Base-by-base conservation (phyloP, 1,140 invertebrate species). In the Thrips palmi region DNA sequence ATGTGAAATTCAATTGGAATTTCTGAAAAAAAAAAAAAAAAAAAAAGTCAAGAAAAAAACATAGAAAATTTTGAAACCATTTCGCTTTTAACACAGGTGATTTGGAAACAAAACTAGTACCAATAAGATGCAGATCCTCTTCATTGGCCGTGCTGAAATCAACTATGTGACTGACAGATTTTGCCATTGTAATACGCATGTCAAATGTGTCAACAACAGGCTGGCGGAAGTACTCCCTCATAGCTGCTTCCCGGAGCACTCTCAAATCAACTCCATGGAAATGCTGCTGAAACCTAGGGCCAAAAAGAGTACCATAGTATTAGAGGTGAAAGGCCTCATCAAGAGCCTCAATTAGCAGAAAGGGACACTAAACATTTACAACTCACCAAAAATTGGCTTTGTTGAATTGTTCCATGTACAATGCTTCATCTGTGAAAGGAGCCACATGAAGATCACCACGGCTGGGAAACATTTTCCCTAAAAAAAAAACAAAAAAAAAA, bases 161-260 rank as follows among this genome's bases (percentile, higher is more conserved):
- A 43, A 97, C 84, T n/a, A 83, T 75, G 61, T 97, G 86, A 50
- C 87, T 72, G 27, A 91, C 70, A 29, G 88, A 93, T 60, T 93
- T 88, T 4, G 93, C 82, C 69, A 96, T 77, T 57, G 93, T 96
- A 50, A 97, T 97, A 46, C 89, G 72, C 49, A 97, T 83, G 64
- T 97, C 92, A 67, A 98, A 99, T 32, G 94, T 97, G 60, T 99
- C 94, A 25, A 98, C 93, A 51, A 98, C 89, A 8, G 94, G 94
- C 56, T 98, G 94, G 45, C 88, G 74, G 60, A 99, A 97, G 61
- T 97, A 96, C 63, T 99, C 94, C 54, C 88, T 84, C 55, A 94
- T 78, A 2, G 94, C 93, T 47, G 85, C 85, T 45, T 80, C 79
- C 49, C 88, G 70, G 51, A 94, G 67, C 33, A 71, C 75, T 52